Evolutionary conservation across 1,140 invertebrate genomes (phyloP).

Genomic region (Meteorus sp.): DNA sequence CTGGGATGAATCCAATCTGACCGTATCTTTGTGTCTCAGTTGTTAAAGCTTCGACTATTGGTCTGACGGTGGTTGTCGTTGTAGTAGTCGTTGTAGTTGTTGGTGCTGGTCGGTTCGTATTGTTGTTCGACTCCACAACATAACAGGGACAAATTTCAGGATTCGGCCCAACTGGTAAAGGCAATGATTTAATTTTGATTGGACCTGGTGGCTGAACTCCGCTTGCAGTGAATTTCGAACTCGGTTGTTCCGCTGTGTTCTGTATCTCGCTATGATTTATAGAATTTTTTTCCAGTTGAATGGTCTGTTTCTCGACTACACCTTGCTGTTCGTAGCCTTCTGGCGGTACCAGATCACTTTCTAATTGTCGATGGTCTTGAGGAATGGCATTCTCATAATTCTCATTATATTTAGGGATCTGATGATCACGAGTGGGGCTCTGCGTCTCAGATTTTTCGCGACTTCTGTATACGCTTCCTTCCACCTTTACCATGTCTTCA

Average conservation of each 20-base stretch:
- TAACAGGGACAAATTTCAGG: conserved; percentile 47
- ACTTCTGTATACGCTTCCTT: no score
- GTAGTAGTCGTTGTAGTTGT: conserved; percentile 27
- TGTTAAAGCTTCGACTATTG: not conserved
- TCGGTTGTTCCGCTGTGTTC: conserved; percentile 25
- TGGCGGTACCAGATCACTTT: not conserved
- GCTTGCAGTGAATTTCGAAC: conserved; percentile 30
- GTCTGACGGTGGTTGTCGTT: conserved; percentile 29
- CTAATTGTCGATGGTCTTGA: not conserved
- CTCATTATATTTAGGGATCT: conserved; percentile 13
- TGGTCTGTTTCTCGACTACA: conserved; percentile 4
- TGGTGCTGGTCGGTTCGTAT: conserved; percentile 10
- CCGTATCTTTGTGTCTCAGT: conserved; percentile 18
- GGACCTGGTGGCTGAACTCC: conserved; percentile 40
- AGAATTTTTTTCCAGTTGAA: not conserved
- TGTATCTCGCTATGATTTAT: not conserved
- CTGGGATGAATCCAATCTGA: conserved; percentile 62
- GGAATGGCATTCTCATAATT: not conserved
- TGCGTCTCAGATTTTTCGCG: no score
- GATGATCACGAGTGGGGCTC: not conserved
- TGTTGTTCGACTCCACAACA: conserved; percentile 39
- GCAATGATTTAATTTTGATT: conserved; percentile 38
- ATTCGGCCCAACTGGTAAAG: conserved; percentile 41
- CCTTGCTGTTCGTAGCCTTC: not conserved
- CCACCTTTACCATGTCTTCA: no score